phyloP scores from a whole-genome alignment of 2,797 vertebrate genomes.

The Falco concolor region DNA sequence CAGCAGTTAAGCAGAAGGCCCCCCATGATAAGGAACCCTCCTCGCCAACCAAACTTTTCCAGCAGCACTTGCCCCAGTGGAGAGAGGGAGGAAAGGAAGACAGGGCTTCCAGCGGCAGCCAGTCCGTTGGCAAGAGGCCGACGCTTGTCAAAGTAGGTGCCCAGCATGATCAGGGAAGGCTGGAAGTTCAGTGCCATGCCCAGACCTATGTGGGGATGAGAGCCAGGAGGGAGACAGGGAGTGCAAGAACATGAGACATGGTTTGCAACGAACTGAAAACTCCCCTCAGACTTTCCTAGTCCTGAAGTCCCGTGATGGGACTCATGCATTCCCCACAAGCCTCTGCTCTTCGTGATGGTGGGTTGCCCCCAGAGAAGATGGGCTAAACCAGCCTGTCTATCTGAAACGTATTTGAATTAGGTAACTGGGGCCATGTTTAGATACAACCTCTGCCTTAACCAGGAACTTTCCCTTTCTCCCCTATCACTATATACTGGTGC shows the following conservation, averaged over 20 bases:
- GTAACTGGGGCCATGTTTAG: background rate
- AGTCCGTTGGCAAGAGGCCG: conserved; percentile 81
- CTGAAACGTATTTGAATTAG: background rate
- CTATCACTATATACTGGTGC: background rate
- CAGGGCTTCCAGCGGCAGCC: conserved; percentile 82
- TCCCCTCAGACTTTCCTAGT: background rate
- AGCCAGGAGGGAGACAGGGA: background rate
- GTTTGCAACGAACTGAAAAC: background rate
- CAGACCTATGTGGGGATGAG: conserved; percentile 63
- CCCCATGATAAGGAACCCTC: conserved; percentile 82
- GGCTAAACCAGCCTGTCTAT: background rate
- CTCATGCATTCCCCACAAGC: background rate
- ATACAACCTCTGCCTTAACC: background rate
- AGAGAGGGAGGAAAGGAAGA: conserved; percentile 79
- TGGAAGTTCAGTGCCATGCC: conserved; percentile 82
- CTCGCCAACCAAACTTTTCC: conserved; percentile 80
- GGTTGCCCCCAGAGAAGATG: background rate
- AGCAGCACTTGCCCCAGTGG: conserved; percentile 78
- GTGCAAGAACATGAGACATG: background rate
- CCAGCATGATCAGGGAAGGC: conserved; percentile 81
- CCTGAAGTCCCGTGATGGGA: background rate
- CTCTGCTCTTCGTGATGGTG: background rate
- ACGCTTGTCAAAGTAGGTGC: conserved; percentile 79
- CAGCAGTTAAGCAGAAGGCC: conserved; percentile 82
- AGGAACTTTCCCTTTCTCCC: background rate